These are phyloP conservation scores for Fregetta grallaria DNA, from an alignment of 2,113 vertebrate species.

Conservation along the genomic window DNA sequence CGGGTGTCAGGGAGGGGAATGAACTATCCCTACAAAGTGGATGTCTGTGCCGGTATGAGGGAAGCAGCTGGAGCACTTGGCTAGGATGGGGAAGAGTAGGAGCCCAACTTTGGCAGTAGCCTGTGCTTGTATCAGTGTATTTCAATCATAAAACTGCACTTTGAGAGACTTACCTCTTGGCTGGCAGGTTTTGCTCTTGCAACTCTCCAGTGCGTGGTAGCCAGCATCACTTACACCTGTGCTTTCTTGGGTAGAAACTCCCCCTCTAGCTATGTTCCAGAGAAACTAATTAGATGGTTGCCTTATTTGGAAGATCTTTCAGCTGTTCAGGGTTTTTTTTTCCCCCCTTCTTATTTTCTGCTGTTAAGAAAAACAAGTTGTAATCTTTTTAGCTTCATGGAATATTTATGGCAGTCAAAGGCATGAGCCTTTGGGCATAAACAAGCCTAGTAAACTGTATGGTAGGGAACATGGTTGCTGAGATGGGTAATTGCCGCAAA, in stretches of 20 bases:
- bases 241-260: neutral
- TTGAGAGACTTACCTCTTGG: neutral
- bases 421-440: slow-evolving; percentile 4
- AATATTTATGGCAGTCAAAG: slow-evolving; percentile 19
- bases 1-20: neutral
- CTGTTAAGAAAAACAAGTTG: neutral
- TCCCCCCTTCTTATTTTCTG: neutral
- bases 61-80: neutral
- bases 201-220: neutral
- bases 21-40: rapidly evolving
- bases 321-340: neutral
- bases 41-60: neutral
- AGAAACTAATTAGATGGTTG: neutral
- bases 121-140: neutral
- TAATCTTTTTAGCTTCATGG: neutral
- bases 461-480: neutral
- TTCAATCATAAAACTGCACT: neutral
- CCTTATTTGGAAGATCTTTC: neutral
- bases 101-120: neutral
- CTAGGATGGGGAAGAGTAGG: neutral
- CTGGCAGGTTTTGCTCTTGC: neutral
- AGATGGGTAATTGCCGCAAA: neutral
- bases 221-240: neutral
- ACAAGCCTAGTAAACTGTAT: neutral
- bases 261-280: slow-evolving; percentile 13